phyloP scores from a whole-genome alignment of 2,888 invertebrate genomes.

The Heteromyza rotundicornis region DNA sequence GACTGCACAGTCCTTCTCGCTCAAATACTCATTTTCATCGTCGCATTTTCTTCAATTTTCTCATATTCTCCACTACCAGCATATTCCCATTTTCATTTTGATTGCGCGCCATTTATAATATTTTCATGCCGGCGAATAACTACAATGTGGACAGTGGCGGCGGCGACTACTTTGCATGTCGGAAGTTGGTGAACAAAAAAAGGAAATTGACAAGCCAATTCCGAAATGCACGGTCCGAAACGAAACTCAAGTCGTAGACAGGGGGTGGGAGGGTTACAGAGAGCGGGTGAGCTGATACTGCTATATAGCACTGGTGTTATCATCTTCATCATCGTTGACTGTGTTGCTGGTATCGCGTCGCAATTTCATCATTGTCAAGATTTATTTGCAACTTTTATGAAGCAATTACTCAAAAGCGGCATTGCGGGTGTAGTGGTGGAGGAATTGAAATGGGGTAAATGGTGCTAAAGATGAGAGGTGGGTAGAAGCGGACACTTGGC shows the following conservation, averaged over 20 bases:
- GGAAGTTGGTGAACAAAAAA: neutral
- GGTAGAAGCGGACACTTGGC: neutral
- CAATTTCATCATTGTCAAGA: slow-evolving; percentile 33
- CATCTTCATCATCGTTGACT: neutral
- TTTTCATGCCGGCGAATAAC: too few relatives aligned
- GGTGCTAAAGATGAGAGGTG: too few relatives aligned
- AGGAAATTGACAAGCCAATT: slow-evolving; percentile 27
- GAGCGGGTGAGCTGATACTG: neutral
- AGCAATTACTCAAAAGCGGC: slow-evolving; percentile 34
- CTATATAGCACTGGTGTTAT: neutral
- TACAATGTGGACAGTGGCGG: neutral
- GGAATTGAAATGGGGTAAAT: neutral
- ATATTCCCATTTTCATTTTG: too few relatives aligned
- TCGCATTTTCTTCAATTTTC: neutral
- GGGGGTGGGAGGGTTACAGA: neutral
- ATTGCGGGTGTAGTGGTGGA: neutral
- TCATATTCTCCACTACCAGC: neutral
- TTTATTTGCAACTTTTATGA: slow-evolving; percentile 38
- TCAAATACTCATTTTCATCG: neutral
- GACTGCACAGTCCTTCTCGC: too few relatives aligned
- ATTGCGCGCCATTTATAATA: too few relatives aligned
- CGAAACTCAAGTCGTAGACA: neutral
- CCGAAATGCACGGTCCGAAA: slow-evolving; percentile 21
- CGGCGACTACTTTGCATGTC: neutral
- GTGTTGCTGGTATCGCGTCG: neutral